Conservation (phyloP, 2,113 vertebrate genomes). For the Hippocampus comes region DNA sequence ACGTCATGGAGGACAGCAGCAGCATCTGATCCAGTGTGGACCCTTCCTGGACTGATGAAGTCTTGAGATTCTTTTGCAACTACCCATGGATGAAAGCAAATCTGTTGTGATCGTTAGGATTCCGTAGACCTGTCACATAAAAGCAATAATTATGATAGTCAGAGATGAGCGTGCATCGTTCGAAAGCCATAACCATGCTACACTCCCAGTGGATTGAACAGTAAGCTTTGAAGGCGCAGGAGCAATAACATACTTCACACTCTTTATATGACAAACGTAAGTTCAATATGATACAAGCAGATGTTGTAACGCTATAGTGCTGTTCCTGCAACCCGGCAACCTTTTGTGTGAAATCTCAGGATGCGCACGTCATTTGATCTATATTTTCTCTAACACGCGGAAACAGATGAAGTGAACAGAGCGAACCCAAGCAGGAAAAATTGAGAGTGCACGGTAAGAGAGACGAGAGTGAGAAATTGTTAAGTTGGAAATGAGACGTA, state of each 20-base stretch:
- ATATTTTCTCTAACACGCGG: constrained; percentile 32
- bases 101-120: constrained; percentile 58
- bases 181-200: constrained; percentile 43
- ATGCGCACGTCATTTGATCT: constrained; percentile 37
- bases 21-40: constrained; percentile 36
- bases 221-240: constrained; percentile 42
- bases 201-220: constrained; percentile 34
- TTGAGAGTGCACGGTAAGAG: constrained; percentile 18
- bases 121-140: constrained; percentile 55
- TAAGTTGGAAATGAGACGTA: constrained; percentile 5
- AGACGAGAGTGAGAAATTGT: constrained; percentile 20
- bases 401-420: constrained; percentile 22
- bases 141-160: constrained; percentile 68
- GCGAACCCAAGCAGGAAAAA: constrained; percentile 11
- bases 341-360: constrained; percentile 62
- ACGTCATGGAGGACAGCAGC: constrained; percentile 36
- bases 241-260: constrained; percentile 51
- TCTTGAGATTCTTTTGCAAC: constrained; percentile 48
- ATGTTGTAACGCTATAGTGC: constrained; percentile 37
- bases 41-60: constrained; percentile 35
- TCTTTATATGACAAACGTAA: constrained; percentile 33
- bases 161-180: constrained; percentile 44
- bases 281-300: constrained; percentile 37
- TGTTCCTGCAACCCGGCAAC: constrained; percentile 30
- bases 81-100: constrained; percentile 45